Evolutionary conservation across 1,140 invertebrate genomes (phyloP).

Genomic region (Sitodiplosis mosellana): DNA sequence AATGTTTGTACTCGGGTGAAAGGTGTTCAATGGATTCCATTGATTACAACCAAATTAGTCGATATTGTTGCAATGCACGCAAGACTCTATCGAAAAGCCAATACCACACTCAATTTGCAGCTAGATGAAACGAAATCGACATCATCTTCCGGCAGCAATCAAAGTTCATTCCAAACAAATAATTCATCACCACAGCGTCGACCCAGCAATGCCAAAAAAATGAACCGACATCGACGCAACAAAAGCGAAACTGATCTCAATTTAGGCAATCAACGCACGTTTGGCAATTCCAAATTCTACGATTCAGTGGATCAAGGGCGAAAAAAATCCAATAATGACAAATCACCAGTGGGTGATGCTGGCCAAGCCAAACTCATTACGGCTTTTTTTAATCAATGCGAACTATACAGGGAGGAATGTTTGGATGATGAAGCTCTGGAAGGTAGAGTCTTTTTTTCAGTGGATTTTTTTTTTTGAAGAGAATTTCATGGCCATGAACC

Average conservation of each 20-base stretch:
- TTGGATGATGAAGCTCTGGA: conserved; percentile 1
- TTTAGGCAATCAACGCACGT: conserved; percentile 24
- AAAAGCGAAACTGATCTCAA: conserved; percentile 53
- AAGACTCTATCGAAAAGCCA: conserved; percentile 43
- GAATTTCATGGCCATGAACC: neutral
- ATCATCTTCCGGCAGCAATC: neutral
- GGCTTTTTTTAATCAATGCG: conserved; percentile 3
- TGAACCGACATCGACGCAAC: conserved; percentile 35
- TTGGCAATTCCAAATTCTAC: conserved; percentile 28
- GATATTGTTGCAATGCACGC: conserved; percentile 82
- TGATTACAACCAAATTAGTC: conserved; percentile 67
- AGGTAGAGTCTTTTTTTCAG: neutral
- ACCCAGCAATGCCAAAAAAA: conserved; percentile 1
- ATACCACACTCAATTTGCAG: neutral
- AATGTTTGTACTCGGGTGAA: conserved; percentile 40
- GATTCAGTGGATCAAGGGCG: neutral
- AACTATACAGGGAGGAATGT: conserved; percentile 2
- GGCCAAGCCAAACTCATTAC: conserved; percentile 2
- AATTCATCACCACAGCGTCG: conserved; percentile 1
- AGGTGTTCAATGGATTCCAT: conserved; percentile 75
- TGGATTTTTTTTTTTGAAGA: neutral
- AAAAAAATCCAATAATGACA: conserved; percentile 15
- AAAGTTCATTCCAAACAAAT: neutral
- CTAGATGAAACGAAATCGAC: conserved; percentile 1
- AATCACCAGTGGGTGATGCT: conserved; percentile 5